Conservation (phyloP, 2,797 vertebrate species). For the Sebastes matsubarae region DNA sequence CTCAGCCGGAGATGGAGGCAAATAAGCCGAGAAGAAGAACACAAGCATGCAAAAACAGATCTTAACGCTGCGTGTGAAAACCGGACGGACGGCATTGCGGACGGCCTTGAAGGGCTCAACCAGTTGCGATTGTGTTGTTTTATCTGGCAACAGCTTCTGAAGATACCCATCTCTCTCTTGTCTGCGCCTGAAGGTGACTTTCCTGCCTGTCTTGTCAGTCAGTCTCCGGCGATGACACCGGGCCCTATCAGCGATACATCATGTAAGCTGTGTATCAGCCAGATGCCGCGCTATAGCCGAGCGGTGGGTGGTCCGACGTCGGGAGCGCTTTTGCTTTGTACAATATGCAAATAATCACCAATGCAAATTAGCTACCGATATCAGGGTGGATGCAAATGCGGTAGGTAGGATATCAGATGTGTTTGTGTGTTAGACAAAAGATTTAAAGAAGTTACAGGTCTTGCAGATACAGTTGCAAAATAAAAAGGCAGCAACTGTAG, state of each 20-base stretch:
- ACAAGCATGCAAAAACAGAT: conserved; percentile 47
- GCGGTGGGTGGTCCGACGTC: conserved; percentile 73
- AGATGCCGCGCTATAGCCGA: conserved; percentile 60
- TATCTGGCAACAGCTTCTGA: conserved; percentile 53
- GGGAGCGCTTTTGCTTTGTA: conserved; percentile 58
- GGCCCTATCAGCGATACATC: conserved; percentile 74
- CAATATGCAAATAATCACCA: conserved; percentile 75
- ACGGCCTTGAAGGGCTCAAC: conserved; percentile 30
- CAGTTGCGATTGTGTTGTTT: conserved; percentile 63
- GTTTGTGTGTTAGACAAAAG: conserved; percentile 18
- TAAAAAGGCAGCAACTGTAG: conserved; percentile 38
- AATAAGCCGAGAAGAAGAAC: conserved; percentile 20
- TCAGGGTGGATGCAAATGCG: conserved; percentile 60
- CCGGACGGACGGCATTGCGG: conserved; percentile 15
- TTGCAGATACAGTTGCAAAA: conserved; percentile 43
- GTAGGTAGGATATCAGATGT: conserved; percentile 20
- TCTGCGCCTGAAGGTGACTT: conserved; percentile 76
- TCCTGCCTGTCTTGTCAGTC: conserved; percentile 51
- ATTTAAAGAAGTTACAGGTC: conserved; percentile 35
- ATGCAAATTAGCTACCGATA: conserved; percentile 72
- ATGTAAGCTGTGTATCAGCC: conserved; percentile 71
- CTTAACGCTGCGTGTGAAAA: conserved; percentile 36
- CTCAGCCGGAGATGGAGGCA: conserved; percentile 14
- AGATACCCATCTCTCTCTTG: conserved; percentile 61
- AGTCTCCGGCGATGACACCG: conserved; percentile 69